Base-by-base conservation (phyloP, 1,140 invertebrate genomes). In the Drosophila serrata region DNA sequence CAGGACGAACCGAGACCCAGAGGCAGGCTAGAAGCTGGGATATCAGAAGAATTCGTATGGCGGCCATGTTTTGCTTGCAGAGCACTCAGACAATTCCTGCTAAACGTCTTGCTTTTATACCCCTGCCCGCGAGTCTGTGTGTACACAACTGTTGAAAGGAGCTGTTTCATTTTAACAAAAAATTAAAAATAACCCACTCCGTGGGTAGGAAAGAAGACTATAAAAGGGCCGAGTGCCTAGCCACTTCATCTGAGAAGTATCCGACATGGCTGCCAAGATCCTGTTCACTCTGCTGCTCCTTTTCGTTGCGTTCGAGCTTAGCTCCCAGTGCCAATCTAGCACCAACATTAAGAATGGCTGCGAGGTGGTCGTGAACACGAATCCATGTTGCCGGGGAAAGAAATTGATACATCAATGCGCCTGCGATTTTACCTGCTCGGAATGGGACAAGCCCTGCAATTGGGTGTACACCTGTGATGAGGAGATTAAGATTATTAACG, bases 361-460 rank as follows among this genome's bases (percentile, higher is more conserved):
- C 15, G 53, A 49, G 3, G 53, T 19, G 12, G 35, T 67, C 0
- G 13, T 4, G 1, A 68, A 59, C 8, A 11, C 22, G 0, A 58
- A 39, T 37, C 0, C 9, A 1, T 11, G 1, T 17, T 76, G 74
- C 19, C 6, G 4, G 15, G 74, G 62, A 37, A 42, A 43, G 0
- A 4, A 12, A 5, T 6, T 39, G 1, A n/a, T 27, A 5, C 35
- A 40, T 6, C 74, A 77, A n/a, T 77, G 73, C 48, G 42, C 77
- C n/a, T 77, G 74, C 31, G 74, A 76, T 24, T 13, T 76, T 9
- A 76, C 74, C 42, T 76, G 74, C n/a, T 59, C 74, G 33, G 74
- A 42, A 8, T 76, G 74, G 74, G 74, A 76, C 17, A 60, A 76
- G 7, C 73, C 74, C 46, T 76, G 74, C 62, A 76, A 76, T 22